Evolutionary conservation across 1,140 invertebrate genomes (phyloP), one percentile per base, ranked within the genome.

Genomic region (Drosophila virilis): DNA sequence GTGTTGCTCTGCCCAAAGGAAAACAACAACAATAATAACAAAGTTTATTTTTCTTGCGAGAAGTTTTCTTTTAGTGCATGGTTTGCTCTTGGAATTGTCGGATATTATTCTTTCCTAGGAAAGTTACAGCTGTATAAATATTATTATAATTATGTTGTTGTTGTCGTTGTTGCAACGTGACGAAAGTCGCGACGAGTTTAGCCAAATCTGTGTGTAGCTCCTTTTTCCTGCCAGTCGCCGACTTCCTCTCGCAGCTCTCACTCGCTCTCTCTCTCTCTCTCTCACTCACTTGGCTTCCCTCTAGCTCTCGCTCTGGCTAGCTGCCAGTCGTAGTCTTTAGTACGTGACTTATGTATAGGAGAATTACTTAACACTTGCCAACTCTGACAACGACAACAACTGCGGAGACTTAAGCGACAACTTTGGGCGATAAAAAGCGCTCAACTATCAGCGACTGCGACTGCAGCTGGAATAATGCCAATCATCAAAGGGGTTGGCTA

Each of bases 281-380:
- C n/a, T 9, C 6, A n/a, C n/a, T 10, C n/a, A 2, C n/a, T 59
- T 6, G 17, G 1, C 10, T 9, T 12, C 13, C 6, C 55, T 60
- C 50, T 55, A 6, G 22, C 22, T 28, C 32, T 37, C 45, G 13
- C 52, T 59, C 32, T 38, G 77, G 81, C 46, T 37, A 52, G 42
- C 45, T 68, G 71, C 65, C 71, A 83, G 71, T 51, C 50, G 52
- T 37, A 50, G 60, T 76, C 58, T 52, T 67, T 54, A 66, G 77
- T 88, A 88, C 84, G 84, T 88, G 83, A 88, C 83, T 88, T 88
- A 70, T 88, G 84, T 69, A 50, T 77, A 48, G 72, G 33, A 79
- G 72, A 77, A 83, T 88, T 74, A 89, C 83, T 88, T 88, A 89
- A 83, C 83, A 86, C 72, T 73, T 60, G 77, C 61, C 67, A 74